Conservation (phyloP, 2,113 vertebrate species). For the Micronisus gabar region DNA sequence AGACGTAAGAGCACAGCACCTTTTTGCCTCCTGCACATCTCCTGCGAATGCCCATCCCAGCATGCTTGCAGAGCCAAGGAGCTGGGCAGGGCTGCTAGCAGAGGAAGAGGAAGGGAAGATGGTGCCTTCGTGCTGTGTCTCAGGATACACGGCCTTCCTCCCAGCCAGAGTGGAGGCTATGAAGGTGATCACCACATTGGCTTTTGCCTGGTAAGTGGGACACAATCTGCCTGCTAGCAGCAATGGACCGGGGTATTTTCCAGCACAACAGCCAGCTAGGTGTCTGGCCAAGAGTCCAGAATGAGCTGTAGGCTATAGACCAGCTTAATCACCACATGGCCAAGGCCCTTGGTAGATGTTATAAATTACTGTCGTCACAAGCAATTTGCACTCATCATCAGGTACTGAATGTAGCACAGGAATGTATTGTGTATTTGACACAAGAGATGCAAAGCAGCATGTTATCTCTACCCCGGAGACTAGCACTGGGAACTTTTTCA, state of each 20-base stretch:
- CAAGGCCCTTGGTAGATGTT: background rate
- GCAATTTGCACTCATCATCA: background rate
- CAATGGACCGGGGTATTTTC: background rate
- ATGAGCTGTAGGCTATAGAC: background rate
- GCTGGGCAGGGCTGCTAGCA: background rate
- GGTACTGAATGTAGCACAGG: background rate
- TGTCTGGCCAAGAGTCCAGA: background rate
- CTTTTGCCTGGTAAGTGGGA: background rate
- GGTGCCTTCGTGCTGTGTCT: background rate
- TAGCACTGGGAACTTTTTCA: background rate
- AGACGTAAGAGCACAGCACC: background rate
- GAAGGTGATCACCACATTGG: background rate
- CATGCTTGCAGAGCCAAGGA: background rate
- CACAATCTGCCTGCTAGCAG: background rate
- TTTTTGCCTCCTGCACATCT: background rate
- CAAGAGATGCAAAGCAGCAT: background rate
- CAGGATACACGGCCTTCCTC: background rate
- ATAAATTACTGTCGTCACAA: background rate
- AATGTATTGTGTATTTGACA: background rate
- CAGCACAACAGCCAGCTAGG: background rate
- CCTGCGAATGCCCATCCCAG: accelerated
- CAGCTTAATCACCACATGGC: background rate
- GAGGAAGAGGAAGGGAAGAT: background rate
- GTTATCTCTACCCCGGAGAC: no score
- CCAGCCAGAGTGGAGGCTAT: background rate